Percentiles rank a stretch among this genome's conserved stretches.
These are phyloP conservation scores for Polymixis lichenea DNA, from an alignment of 2,888 invertebrate genomes.

Conservation along the genomic window DNA sequence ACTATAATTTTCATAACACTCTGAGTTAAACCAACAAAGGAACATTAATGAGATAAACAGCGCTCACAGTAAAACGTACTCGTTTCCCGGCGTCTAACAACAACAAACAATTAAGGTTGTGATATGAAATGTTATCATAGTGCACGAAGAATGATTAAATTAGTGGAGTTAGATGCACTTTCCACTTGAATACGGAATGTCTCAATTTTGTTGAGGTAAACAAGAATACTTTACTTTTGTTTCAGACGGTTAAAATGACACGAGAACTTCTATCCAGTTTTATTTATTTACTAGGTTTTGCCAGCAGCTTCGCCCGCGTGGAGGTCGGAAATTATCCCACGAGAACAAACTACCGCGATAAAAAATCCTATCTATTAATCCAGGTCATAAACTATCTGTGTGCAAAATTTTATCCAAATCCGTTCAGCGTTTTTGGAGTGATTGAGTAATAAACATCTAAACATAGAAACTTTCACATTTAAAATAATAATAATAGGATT, in stretches of 20 bases:
- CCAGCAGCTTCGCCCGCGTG: too few relatives aligned
- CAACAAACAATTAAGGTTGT: constrained; percentile 11
- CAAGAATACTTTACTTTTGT: background rate
- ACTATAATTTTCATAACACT: background rate
- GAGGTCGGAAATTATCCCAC: too few relatives aligned
- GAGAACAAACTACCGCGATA: too few relatives aligned
- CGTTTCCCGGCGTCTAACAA: background rate
- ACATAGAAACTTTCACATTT: too few relatives aligned
- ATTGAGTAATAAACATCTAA: too few relatives aligned
- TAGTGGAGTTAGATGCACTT: background rate
- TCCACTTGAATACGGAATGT: background rate
- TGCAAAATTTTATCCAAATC: too few relatives aligned
- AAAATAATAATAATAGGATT: too few relatives aligned
- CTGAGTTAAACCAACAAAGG: constrained; percentile 23
- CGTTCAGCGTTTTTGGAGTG: too few relatives aligned
- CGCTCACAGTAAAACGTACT: background rate
- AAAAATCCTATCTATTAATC: too few relatives aligned
- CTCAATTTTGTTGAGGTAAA: background rate
- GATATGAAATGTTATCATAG: constrained; percentile 7
- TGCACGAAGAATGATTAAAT: background rate
- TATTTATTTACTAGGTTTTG: too few relatives aligned
- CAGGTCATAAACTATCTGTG: too few relatives aligned
- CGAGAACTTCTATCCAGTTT: background rate
- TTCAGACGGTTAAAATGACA: background rate
- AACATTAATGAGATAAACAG: constrained; percentile 3